These are phyloP conservation scores for Cryptus armator DNA, from an alignment of 2,888 invertebrate species.

Conservation along the genomic window DNA sequence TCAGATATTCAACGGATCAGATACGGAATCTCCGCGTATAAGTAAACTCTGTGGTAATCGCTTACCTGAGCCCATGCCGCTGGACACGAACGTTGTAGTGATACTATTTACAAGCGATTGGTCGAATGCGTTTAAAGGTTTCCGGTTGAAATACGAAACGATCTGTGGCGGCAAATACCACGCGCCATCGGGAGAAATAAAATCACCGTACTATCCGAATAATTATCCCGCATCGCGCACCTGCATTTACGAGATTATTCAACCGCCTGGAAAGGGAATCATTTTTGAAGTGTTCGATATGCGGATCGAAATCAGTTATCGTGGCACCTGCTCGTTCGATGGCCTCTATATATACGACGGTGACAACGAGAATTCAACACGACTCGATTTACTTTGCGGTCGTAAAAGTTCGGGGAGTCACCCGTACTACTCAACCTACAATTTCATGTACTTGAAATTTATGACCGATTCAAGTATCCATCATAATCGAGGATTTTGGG, in stretches of 20 bases:
- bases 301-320: conserved; percentile 86
- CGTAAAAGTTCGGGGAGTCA: conserved; percentile 86
- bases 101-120: conserved; percentile 88
- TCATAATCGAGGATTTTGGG: conserved; percentile 90
- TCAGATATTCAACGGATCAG: conserved; percentile 90
- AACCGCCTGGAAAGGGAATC: conserved; percentile 89
- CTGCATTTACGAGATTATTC: conserved; percentile 90
- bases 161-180: conserved; percentile 89
- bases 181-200: conserved; percentile 88
- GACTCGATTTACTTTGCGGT: conserved; percentile 91
- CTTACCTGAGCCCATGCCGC: conserved; percentile 87
- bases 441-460: conserved; percentile 91
- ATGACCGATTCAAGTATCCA: conserved; percentile 87
- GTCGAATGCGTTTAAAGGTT: conserved; percentile 86
- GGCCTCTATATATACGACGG: conserved; percentile 89
- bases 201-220: conserved; percentile 92
- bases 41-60: conserved; percentile 91
- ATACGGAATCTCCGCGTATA: conserved; percentile 88
- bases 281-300: conserved; percentile 89
- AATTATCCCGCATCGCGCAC: conserved; percentile 88
- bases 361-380: conserved; percentile 87
- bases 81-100: conserved; percentile 87
- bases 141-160: conserved; percentile 88
- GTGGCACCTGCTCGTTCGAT: conserved; percentile 86
- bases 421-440: conserved; percentile 89